Evolutionary conservation across 2,797 vertebrate species (phyloP).

Genomic region (Argyrosomus regius): DNA sequence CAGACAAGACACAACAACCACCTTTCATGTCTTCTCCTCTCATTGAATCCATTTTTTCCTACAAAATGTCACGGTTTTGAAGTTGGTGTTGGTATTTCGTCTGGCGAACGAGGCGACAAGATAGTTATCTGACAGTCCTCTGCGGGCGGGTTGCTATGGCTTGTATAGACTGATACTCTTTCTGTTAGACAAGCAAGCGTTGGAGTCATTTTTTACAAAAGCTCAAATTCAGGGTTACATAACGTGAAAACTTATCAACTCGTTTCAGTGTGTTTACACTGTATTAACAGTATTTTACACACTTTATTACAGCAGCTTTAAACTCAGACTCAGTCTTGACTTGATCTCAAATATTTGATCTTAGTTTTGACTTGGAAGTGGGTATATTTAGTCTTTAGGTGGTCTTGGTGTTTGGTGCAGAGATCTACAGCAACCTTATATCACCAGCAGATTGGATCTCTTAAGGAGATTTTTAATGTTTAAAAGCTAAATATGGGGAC

Average conservation of each 20-base stretch:
- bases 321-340: too few species aligned
- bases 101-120: conserved; percentile 47
- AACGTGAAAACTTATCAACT: background rate
- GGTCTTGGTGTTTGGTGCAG: too few species aligned
- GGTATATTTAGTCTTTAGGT: background rate
- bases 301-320: too few species aligned
- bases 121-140: conserved; percentile 70
- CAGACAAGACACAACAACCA: conserved; percentile 51
- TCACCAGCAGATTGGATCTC: too few species aligned
- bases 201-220: background rate
- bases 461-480: too few species aligned
- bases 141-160: conserved; percentile 22
- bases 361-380: background rate
- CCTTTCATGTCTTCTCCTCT: conserved; percentile 33
- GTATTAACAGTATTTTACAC: too few species aligned
- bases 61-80: conserved; percentile 20
- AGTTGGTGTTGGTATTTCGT: conserved; percentile 56
- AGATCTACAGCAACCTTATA: too few species aligned
- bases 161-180: background rate
- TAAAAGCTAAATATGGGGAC: background rate
- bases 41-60: background rate
- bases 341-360: background rate
- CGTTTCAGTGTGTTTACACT: background rate
- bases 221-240: background rate
- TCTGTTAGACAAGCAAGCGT: background rate